Evolutionary conservation across 1,140 invertebrate genomes (phyloP).

Genomic region (Pseudomyrmex pallidus): DNA sequence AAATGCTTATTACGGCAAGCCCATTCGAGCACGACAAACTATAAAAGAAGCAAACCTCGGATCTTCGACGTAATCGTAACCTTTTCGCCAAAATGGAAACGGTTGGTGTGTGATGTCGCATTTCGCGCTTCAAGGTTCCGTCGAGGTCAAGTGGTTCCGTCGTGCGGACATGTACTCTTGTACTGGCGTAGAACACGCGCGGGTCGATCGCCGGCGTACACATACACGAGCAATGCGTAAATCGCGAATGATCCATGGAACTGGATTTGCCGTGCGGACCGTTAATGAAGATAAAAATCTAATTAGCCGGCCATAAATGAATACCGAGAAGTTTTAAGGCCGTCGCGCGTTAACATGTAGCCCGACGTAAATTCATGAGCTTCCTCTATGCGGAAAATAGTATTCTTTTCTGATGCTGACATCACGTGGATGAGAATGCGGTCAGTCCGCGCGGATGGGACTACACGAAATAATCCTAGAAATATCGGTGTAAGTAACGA

Average conservation of each 20-base stretch:
- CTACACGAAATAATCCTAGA: conserved; percentile 68
- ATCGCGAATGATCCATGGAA: conserved; percentile 53
- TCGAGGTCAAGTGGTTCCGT: not conserved
- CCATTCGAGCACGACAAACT: not conserved
- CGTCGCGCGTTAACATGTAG: conserved; percentile 66
- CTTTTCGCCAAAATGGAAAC: conserved; percentile 12
- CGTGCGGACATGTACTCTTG: not conserved
- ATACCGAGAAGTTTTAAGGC: conserved; percentile 74
- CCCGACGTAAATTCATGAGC: conserved; percentile 73
- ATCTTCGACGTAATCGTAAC: conserved; percentile 22
- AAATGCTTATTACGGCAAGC: not conserved
- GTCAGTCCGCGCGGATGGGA: conserved; percentile 74
- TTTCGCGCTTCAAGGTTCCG: conserved; percentile 9
- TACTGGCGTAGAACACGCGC: conserved; percentile 13
- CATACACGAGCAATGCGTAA: conserved; percentile 18
- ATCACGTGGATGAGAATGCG: conserved; percentile 75
- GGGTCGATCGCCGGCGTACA: conserved; percentile 25
- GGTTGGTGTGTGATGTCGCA: not conserved
- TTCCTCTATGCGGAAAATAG: conserved; percentile 67
- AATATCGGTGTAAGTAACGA: conserved; percentile 53
- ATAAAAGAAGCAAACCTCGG: conserved; percentile 12
- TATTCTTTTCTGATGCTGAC: conserved; percentile 70
- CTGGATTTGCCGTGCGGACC: conserved; percentile 64
- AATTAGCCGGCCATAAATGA: conserved; percentile 76
- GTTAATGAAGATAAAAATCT: conserved; percentile 81